phyloP scores from a whole-genome alignment of 2,797 vertebrate species.

The Anabacerthia variegaticeps region DNA sequence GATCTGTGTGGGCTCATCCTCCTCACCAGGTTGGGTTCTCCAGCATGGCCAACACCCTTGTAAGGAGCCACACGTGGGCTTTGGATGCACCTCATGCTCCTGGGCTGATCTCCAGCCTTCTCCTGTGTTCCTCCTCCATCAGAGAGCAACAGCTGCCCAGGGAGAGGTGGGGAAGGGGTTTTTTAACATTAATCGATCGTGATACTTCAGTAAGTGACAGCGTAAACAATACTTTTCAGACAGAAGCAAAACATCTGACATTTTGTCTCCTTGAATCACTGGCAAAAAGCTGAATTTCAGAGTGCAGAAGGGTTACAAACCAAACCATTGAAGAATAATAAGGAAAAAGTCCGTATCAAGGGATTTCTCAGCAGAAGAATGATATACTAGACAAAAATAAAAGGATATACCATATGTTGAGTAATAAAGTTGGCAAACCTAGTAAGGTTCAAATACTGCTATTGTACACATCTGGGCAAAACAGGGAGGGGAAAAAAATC shows the following conservation, averaged over 20 bases:
- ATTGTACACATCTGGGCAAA: slow-evolving; percentile 73
- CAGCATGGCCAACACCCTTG: rapidly evolving
- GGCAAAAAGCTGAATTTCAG: not conserved
- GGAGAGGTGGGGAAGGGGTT: not conserved
- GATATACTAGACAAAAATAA: slow-evolving; percentile 54
- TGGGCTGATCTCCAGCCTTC: not conserved
- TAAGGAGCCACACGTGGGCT: rapidly evolving
- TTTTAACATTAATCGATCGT: not conserved
- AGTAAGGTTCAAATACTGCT: slow-evolving; percentile 66
- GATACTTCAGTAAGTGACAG: not conserved
- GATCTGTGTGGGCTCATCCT: rapidly evolving
- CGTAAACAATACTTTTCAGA: not conserved
- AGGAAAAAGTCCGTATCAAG: not conserved
- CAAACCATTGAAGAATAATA: not conserved
- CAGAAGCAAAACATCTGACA: slow-evolving; percentile 10
- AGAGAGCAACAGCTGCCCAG: not conserved
- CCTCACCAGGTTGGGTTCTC: not conserved
- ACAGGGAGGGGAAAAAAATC: slow-evolving; percentile 53
- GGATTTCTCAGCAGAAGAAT: slow-evolving; percentile 47
- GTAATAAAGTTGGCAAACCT: slow-evolving; percentile 68
- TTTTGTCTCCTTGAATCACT: not conserved
- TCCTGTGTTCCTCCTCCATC: not conserved
- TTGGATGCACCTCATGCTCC: rapidly evolving
- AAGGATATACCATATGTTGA: slow-evolving; percentile 67
- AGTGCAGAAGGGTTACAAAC: slow-evolving; percentile 1